Base-by-base conservation (phyloP, 64 coral and sea anemone species). In the Astreopora myriophthalma region DNA sequence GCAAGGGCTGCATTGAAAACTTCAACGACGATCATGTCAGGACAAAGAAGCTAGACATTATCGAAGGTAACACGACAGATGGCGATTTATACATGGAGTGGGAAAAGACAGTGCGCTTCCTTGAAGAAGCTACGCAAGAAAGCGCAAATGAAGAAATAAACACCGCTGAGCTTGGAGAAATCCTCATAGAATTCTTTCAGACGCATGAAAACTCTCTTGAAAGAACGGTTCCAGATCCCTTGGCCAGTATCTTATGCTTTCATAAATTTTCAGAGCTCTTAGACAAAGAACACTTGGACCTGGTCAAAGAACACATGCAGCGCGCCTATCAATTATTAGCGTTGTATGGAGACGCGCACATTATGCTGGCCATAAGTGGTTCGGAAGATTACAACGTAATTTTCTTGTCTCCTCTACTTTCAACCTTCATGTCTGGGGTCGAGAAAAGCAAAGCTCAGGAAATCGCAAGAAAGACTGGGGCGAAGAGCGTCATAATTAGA, bases 291-390 rank as follows among this genome's bases (percentile, higher is more conserved):
- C 85, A 90, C 46, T 0, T 92, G 20, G 29, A 64, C 34, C 55
- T 92, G 27, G 85, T 98, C 19, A 80, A 71, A 46, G 96, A 98
- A 0, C 96, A 98, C 25, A 95, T 98, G 93, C 96, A 94, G 58
- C 76, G 96, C 6, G 96, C 96, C 1, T 92, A 92, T 94, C 92
- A 94, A 36, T 72, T 92, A 25, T 63, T 98, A 26, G 96, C 96
- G 51, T 61, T 95, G 52, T 86, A 95, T 79, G 89, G 93, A 58
- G 93, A 98, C 55, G 80, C 75, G 10, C 75, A 60, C 17, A 90
- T 88, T 22, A 68, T 98, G 76, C 71, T 98, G 6, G 84, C 25
- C 16, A 63, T 94, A 30, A 92, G 96, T 39, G 80, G 79, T 28
- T 87, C 96, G 1, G 89, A 98, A 67, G 84, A 89, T 55, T 90